phyloP scores from a whole-genome alignment of 1,140 invertebrate species.

The Solen grandis region DNA sequence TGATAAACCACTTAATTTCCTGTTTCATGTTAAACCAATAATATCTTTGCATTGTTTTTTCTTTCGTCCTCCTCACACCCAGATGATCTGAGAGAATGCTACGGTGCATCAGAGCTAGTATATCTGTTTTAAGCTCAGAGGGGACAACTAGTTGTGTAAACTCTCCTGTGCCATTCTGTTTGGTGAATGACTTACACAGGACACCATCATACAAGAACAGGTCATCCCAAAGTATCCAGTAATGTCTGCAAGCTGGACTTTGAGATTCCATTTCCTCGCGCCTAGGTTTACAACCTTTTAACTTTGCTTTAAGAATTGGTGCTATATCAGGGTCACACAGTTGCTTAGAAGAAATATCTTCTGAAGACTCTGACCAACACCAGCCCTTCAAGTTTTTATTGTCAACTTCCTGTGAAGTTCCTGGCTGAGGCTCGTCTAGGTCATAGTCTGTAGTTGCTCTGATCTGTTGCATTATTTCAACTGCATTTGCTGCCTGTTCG shows the following conservation, averaged over 20 bases:
- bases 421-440: background rate
- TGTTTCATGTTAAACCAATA: too few species aligned
- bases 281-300: background rate
- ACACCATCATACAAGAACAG: background rate
- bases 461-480: background rate
- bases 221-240: too few species aligned
- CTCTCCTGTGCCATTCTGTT: background rate
- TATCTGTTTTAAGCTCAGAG: background rate
- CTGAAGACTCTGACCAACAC: background rate
- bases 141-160: background rate
- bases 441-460: background rate
- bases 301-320: background rate
- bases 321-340: background rate
- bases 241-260: too few species aligned
- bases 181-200: background rate
- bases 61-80: slow-evolving; percentile 19
- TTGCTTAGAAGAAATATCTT: background rate
- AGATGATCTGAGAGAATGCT: slow-evolving; percentile 21
- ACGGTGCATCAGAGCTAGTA: slow-evolving; percentile 1
- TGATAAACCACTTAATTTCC: slow-evolving; percentile 7
- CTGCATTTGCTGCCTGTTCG: too few species aligned
- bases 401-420: background rate
- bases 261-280: background rate
- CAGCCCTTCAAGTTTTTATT: background rate
- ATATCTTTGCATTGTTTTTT: slow-evolving; percentile 1